Evolutionary conservation across 2,113 vertebrate species (phyloP).

Genomic region (Sinocyclocheilus grahami): DNA sequence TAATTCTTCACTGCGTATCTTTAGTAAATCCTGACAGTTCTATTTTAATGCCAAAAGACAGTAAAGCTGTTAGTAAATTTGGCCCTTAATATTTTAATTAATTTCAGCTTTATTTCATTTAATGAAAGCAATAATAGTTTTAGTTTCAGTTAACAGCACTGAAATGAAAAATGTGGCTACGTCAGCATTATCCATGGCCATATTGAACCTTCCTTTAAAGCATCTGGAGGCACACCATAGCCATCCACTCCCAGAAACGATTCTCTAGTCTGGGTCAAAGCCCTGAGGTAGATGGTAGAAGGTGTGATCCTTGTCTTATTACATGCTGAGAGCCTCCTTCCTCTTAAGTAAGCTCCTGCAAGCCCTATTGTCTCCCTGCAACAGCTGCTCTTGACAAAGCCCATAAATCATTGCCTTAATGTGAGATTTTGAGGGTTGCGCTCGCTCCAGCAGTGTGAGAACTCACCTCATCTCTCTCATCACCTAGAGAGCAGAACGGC

Average conservation of each 20-base stretch:
- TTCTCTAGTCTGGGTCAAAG: not conserved
- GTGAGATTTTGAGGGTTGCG: constrained; percentile 11
- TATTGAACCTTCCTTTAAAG: not conserved
- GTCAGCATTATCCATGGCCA: not conserved
- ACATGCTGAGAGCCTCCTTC: constrained; percentile 11
- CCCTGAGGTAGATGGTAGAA: constrained; percentile 10
- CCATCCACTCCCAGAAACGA: not conserved
- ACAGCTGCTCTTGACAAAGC: constrained; percentile 57
- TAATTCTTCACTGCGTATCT: no score
- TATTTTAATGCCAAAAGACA: no score
- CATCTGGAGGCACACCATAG: not conserved
- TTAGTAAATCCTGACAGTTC: no score
- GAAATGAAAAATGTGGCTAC: not conserved
- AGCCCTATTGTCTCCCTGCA: constrained; percentile 52
- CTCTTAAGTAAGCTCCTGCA: constrained; percentile 31
- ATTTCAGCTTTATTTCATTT: not conserved
- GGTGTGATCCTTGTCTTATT: constrained; percentile 21
- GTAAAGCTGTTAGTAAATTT: no score
- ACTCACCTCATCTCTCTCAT: constrained; percentile 12
- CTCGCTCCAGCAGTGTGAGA: not conserved
- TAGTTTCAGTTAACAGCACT: not conserved
- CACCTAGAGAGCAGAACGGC: not conserved
- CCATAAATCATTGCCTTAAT: constrained; percentile 55
- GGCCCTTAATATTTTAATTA: no score
- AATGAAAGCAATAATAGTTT: not conserved